Evolutionary conservation across 2,113 vertebrate species (phyloP).

Genomic region (Emberiza fucata): DNA sequence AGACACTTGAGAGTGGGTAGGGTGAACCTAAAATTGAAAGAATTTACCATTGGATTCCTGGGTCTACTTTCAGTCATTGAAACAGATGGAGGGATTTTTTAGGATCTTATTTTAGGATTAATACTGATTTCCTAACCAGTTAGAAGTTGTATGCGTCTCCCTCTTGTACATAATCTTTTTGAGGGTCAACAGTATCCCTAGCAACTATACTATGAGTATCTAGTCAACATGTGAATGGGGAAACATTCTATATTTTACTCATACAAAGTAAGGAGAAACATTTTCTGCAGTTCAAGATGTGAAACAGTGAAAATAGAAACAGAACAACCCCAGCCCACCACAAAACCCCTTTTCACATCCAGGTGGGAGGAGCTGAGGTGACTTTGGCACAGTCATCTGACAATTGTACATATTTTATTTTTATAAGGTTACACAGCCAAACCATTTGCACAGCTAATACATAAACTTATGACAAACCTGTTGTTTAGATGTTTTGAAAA

Average conservation of each 20-base stretch:
- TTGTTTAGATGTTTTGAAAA: background rate
- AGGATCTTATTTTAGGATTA: background rate
- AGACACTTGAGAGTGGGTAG: background rate
- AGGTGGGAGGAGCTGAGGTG: background rate
- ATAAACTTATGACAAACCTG: background rate
- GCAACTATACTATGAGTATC: background rate
- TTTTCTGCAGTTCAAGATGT: background rate
- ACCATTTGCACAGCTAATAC: background rate
- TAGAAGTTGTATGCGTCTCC: background rate
- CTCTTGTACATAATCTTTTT: background rate
- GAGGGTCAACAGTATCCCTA: background rate
- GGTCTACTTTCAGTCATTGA: background rate
- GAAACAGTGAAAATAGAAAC: background rate
- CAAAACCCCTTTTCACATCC: background rate
- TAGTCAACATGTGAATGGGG: background rate
- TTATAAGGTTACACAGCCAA: background rate
- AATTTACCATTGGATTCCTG: background rate
- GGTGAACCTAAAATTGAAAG: background rate
- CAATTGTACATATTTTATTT: background rate
- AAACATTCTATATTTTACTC: background rate
- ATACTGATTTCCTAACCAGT: background rate
- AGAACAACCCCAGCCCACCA: background rate
- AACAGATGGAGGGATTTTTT: background rate
- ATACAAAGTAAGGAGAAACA: background rate
- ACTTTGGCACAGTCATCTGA: background rate